Evolutionary conservation across 2,113 vertebrate species (phyloP).

Genomic region (Crocuta crocuta): DNA sequence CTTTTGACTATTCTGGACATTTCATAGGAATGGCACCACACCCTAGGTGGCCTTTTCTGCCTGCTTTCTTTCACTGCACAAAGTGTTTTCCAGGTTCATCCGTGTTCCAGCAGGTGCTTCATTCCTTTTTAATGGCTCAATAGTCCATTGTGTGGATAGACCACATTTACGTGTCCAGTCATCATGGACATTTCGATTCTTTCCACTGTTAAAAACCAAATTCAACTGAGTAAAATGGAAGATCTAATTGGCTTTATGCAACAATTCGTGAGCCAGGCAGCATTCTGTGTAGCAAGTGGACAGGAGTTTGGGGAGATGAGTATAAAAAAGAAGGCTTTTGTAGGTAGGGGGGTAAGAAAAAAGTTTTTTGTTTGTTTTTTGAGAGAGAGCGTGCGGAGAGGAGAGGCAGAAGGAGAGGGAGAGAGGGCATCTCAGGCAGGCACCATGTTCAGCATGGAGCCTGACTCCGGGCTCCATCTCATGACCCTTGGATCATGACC

Average conservation of each 20-base stretch:
- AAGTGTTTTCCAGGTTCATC: neutral
- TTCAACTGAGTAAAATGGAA: neutral
- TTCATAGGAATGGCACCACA: neutral
- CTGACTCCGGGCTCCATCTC: too few species aligned
- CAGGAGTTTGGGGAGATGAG: neutral
- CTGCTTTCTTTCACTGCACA: too few species aligned
- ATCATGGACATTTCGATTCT: neutral
- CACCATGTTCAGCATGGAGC: too few species aligned
- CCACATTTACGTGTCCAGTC: neutral
- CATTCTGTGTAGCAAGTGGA: neutral
- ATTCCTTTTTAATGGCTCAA: neutral
- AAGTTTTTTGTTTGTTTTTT: neutral
- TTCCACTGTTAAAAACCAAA: neutral
- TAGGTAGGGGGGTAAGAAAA: neutral
- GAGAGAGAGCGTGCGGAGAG: too few species aligned
- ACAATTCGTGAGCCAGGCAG: neutral
- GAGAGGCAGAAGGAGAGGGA: too few species aligned
- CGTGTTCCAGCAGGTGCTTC: rapidly evolving
- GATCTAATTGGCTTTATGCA: neutral
- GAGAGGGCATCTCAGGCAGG: too few species aligned
- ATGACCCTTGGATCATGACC: too few species aligned
- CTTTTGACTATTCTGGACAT: neutral
- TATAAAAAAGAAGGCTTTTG: neutral
- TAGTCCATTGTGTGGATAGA: neutral
- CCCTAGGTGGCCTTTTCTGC: neutral